These are phyloP conservation scores for Chionoecetes opilio DNA, from an alignment of 1,140 invertebrate species.

Conservation along the genomic window DNA sequence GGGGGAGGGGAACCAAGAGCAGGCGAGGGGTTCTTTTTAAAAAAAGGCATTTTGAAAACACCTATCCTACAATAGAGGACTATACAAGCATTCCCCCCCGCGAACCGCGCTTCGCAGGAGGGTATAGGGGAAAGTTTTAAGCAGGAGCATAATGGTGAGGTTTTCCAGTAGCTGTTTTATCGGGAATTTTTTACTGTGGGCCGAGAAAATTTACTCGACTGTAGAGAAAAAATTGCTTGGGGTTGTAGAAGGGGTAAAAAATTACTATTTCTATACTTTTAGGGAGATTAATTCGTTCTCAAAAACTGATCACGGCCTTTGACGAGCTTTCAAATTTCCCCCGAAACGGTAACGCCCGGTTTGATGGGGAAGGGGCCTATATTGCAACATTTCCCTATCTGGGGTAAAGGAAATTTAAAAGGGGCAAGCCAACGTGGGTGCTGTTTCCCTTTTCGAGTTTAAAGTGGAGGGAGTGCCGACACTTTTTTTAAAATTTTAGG, in stretches of 20 bases:
- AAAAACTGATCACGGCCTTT: no score
- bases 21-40: not conserved
- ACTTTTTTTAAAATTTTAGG: no score
- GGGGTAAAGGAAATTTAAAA: no score
- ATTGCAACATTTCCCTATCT: no score
- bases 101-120: not conserved
- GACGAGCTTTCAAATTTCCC: no score
- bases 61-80: not conserved
- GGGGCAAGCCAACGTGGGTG: no score
- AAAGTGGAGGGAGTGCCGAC: no score
- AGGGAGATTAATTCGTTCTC: no score
- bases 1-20: not conserved
- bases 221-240: slow-evolving; percentile 34
- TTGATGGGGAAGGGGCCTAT: no score
- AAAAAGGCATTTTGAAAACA: not conserved
- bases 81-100: not conserved
- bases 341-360: no score
- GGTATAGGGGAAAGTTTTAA: not conserved
- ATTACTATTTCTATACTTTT: slow-evolving; percentile 17
- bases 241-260: not conserved
- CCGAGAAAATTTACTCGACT: not conserved
- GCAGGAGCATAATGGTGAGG: not conserved
- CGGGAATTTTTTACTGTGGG: not conserved
- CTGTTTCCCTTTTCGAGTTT: no score
- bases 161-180: not conserved